phyloP scores from a whole-genome alignment of 1,140 invertebrate species.

The Metaphire vulgaris region DNA sequence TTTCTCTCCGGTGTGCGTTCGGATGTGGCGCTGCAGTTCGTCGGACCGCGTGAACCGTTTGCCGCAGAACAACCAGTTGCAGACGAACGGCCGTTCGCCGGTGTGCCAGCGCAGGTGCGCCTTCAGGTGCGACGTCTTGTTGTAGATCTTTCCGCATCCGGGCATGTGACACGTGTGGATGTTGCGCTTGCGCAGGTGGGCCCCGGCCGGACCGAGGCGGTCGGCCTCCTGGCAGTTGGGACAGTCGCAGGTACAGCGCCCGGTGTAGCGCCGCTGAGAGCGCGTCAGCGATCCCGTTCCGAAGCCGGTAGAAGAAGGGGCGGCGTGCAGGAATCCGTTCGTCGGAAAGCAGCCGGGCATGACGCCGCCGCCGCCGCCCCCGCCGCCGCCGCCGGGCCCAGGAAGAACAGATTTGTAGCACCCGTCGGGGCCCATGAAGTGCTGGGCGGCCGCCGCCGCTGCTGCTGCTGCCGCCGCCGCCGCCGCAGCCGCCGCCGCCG shows the following conservation, averaged over 20 bases:
- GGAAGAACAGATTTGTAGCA: slow-evolving; percentile 7
- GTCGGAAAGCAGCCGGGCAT: background rate
- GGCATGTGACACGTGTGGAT: slow-evolving; percentile 96
- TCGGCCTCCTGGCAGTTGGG: slow-evolving; percentile 69
- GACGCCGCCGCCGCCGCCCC: background rate
- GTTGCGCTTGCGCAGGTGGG: slow-evolving; percentile 53
- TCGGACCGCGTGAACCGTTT: slow-evolving; percentile 86
- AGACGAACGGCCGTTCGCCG: slow-evolving; percentile 56
- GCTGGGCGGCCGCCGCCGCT: background rate
- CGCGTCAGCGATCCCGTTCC: slow-evolving; percentile 15
- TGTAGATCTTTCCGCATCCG: slow-evolving; percentile 90
- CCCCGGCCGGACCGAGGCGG: slow-evolving; percentile 22
- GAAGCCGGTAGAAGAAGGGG: background rate
- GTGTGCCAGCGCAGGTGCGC: slow-evolving; percentile 60
- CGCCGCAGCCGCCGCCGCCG: background rate
- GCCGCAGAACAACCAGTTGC: slow-evolving; percentile 81
- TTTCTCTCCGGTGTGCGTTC: slow-evolving; percentile 91
- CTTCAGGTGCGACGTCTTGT: slow-evolving; percentile 66
- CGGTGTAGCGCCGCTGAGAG: slow-evolving; percentile 28
- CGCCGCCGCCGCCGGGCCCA: background rate
- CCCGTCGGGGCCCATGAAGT: background rate
- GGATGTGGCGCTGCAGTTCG: slow-evolving; percentile 79
- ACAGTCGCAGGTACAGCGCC: slow-evolving; percentile 72
- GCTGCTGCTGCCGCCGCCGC: background rate
- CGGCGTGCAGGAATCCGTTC: background rate